Percentiles rank a stretch among this genome's conserved stretches.
Evolutionary conservation across 2,113 vertebrate genomes (phyloP).

Genomic region (Oplegnathus fasciatus): DNA sequence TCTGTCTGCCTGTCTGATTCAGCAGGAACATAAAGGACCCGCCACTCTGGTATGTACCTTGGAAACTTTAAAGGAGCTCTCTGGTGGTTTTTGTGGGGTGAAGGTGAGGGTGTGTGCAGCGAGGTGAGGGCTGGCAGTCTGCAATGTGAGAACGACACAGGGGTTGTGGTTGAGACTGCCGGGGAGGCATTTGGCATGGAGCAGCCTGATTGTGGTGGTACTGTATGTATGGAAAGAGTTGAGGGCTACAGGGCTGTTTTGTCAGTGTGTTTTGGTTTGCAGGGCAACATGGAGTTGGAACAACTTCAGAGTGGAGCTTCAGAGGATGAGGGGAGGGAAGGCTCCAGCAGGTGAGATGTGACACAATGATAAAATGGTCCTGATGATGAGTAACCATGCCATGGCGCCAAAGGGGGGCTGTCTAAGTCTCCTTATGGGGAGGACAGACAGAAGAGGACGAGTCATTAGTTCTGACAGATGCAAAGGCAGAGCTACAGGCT

Average conservation of each 20-base stretch:
- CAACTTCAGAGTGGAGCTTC: constrained; percentile 49
- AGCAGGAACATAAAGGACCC: constrained; percentile 59
- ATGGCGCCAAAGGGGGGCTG: constrained; percentile 33
- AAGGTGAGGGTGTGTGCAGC: constrained; percentile 55
- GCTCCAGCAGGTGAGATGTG: constrained; percentile 64
- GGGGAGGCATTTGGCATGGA: constrained; percentile 49
- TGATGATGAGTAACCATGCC: constrained; percentile 40
- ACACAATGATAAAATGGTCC: constrained; percentile 61
- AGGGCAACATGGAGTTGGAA: constrained; percentile 39
- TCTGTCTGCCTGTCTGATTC: constrained; percentile 68
- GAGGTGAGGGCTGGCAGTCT: constrained; percentile 57
- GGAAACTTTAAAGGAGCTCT: constrained; percentile 55
- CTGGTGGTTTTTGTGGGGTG: constrained; percentile 37
- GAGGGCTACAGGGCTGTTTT: constrained; percentile 36
- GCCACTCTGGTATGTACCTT: constrained; percentile 55
- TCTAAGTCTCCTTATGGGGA: constrained; percentile 32
- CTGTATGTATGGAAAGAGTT: constrained; percentile 40
- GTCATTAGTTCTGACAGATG: constrained; percentile 60
- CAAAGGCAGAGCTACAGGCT: constrained; percentile 35
- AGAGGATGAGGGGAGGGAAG: constrained; percentile 29
- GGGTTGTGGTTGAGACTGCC: constrained; percentile 47
- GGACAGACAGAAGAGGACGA: constrained; percentile 40
- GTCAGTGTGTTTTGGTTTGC: constrained; percentile 46
- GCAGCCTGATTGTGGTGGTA: constrained; percentile 6
- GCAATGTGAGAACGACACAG: constrained; percentile 48